Evolutionary conservation across 53 echinoderm and acorn worm species (phyloP), one percentile per base, ranked within the genome.

Genomic region (Glandiceps talaboti): DNA sequence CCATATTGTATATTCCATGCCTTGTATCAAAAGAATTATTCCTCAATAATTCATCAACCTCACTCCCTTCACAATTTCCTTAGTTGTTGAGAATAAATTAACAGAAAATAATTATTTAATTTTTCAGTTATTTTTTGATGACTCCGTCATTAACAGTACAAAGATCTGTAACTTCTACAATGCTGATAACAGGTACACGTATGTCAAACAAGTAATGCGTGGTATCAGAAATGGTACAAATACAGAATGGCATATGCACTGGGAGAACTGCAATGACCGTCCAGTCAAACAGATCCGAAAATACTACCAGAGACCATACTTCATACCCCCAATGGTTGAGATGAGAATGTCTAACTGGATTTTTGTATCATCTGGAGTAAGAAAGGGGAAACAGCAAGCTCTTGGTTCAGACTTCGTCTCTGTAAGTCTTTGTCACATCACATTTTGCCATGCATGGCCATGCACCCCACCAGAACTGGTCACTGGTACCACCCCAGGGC

Each of bases 261-360:
- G 91, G 94, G 81, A 75, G 20, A 87, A 94, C 33, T 94, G 94
- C 75, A 76, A 87, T 14, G 75, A 88, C 10, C 80, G 33, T 0
- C 83, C 88, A 25, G 85, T 90, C 80, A 92, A 92, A 81, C 86
- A 81, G 26, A 82, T 94, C 64, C 83, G 95, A 0, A 79, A 77
- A 27, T 94, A 79, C 84, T 94, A 92, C 80, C 33, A 77, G 1
- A 86, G 95, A 31, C 95, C 95, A 1, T 92, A 94, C 82, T 94
- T 94, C 77, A 78, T 94, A 10, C 95, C 95, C 0, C 88, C 85
- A 6, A 94, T 94, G 95, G 95, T 94, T 0, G 91, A 90, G 33
- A 81, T 86, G 29, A 82, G 30, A 32, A 28, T 27, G 27, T 78
- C 83, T 26, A 45, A 45, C 64, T 26, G 79, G 0, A 20, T 45